These are phyloP conservation scores for Cavia porcellus DNA, from an alignment of 2,113 vertebrate genomes.

Conservation along the genomic window DNA sequence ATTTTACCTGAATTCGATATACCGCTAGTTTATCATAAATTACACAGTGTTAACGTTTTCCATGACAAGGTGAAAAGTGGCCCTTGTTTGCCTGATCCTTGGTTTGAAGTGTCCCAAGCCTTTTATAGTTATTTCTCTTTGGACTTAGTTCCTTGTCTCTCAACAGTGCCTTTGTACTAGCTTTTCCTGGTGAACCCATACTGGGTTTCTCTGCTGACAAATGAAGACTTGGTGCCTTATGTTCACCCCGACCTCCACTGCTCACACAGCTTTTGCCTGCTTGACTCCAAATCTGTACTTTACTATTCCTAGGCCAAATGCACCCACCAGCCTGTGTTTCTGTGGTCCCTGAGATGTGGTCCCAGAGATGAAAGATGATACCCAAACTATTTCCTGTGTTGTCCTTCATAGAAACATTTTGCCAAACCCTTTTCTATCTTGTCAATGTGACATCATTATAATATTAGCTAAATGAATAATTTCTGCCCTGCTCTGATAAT, in stretches of 20 bases:
- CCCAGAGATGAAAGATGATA: too few species aligned
- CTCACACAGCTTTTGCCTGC: not conserved
- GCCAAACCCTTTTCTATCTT: not conserved
- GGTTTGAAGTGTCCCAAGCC: not conserved
- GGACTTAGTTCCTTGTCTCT: not conserved
- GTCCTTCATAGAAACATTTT: not conserved
- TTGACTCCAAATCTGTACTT: not conserved
- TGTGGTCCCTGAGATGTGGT: not conserved
- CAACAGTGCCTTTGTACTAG: not conserved
- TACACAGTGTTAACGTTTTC: not conserved
- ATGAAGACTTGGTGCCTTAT: not conserved
- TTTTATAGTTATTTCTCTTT: not conserved
- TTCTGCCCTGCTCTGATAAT: not conserved
- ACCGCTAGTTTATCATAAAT: not conserved
- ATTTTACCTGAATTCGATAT: not conserved
- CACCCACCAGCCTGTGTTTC: not conserved
- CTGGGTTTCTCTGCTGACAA: not conserved
- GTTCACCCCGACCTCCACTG: not conserved
- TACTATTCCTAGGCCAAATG: not conserved
- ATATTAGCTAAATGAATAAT: not conserved
- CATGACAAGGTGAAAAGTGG: not conserved
- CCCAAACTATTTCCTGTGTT: not conserved
- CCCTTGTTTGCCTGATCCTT: too few species aligned
- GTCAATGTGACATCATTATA: not conserved
- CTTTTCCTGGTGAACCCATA: not conserved